Evolutionary conservation across 2,113 vertebrate species (phyloP).

Genomic region (Stegastes partitus): DNA sequence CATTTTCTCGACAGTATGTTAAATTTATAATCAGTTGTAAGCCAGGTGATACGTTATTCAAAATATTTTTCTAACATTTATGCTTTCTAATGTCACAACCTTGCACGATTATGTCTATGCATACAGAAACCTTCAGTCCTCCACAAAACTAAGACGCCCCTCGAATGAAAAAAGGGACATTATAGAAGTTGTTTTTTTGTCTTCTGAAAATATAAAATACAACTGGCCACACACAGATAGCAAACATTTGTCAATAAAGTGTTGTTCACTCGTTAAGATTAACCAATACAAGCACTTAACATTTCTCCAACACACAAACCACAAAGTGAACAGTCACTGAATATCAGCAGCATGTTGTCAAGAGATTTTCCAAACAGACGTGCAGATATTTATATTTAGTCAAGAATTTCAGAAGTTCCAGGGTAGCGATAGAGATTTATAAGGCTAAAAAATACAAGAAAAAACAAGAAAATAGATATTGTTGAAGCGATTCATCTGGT

Average conservation of each 20-base stretch:
- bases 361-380: slow-evolving; percentile 74
- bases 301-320: slow-evolving; percentile 81
- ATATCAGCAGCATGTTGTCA: slow-evolving; percentile 82
- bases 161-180: slow-evolving; percentile 36
- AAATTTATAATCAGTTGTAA: slow-evolving; percentile 61
- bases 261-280: slow-evolving; percentile 77
- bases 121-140: slow-evolving; percentile 71
- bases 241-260: slow-evolving; percentile 80
- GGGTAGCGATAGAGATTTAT: slow-evolving; percentile 71
- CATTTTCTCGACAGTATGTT: slow-evolving; percentile 37
- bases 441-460: slow-evolving; percentile 73
- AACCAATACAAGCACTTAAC: slow-evolving; percentile 81
- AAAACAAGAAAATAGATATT: slow-evolving; percentile 77
- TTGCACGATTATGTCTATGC: slow-evolving; percentile 76
- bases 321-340: slow-evolving; percentile 83
- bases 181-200: slow-evolving; percentile 55
- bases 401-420: slow-evolving; percentile 69
- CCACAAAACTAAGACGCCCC: slow-evolving; percentile 65
- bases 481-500: slow-evolving; percentile 82
- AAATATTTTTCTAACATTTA: slow-evolving; percentile 74
- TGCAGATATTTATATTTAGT: slow-evolving; percentile 79
- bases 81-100: slow-evolving; percentile 69
- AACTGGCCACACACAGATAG: slow-evolving; percentile 83
- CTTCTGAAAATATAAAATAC: slow-evolving; percentile 80
- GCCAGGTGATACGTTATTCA: slow-evolving; percentile 73